phyloP scores from a whole-genome alignment of 2,797 vertebrate genomes.

The Galago senegalensis region DNA sequence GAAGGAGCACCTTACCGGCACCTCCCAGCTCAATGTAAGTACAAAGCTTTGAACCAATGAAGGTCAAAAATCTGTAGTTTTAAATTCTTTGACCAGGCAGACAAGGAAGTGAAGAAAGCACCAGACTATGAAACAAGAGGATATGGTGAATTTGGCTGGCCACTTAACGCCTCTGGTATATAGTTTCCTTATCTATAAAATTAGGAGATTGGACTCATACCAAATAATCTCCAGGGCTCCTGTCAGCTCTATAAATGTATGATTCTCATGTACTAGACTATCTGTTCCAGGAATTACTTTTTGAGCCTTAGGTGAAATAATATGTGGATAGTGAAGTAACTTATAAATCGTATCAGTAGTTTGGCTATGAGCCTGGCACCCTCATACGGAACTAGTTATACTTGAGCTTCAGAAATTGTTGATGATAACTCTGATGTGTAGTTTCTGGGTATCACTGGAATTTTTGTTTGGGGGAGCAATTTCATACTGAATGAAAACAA shows the following conservation, averaged over 20 bases:
- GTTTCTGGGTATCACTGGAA: background rate
- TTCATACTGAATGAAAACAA: conserved; percentile 30
- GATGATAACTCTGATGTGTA: background rate
- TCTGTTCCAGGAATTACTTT: conserved; percentile 26
- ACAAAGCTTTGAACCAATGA: background rate
- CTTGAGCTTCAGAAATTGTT: background rate
- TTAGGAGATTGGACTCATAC: background rate
- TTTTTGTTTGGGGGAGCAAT: conserved; percentile 20
- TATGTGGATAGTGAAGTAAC: background rate
- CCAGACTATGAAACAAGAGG: background rate
- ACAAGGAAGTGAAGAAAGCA: background rate
- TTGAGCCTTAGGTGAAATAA: conserved; percentile 38
- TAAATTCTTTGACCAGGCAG: conserved; percentile 4
- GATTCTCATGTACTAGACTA: background rate
- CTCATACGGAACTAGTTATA: background rate
- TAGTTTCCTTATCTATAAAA: conserved; percentile 43
- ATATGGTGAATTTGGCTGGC: background rate
- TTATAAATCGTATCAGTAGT: background rate
- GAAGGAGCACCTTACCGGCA: background rate
- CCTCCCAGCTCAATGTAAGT: background rate
- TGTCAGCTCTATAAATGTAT: conserved; percentile 18
- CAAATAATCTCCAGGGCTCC: conserved; percentile 4
- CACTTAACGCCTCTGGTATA: background rate
- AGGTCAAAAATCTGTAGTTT: background rate
- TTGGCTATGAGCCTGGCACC: background rate